A percentile compares a stretch with the other conserved stretches of the same genome.
Evolutionary conservation across 37 sponge, comb jelly and placozoan species (phyloP).

Genomic region (Aplysina aerophoba): DNA sequence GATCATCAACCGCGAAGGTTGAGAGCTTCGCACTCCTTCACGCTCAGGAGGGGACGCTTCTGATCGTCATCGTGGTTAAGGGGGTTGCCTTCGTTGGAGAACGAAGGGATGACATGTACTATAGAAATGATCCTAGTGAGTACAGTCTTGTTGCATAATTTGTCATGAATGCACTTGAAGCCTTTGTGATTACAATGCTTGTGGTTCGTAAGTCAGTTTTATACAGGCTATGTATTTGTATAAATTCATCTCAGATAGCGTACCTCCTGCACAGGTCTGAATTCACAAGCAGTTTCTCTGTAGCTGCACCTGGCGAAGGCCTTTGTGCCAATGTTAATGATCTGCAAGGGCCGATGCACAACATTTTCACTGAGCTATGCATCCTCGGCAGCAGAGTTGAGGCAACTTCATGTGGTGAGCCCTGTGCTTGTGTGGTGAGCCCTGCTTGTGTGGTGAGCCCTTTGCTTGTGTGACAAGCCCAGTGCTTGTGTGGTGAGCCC

Average conservation of each 20-base stretch:
- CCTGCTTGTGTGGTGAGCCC: too few species aligned
- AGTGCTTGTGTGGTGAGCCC: too few species aligned
- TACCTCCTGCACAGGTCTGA: conserved; percentile 84
- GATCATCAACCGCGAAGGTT: conserved; percentile 64
- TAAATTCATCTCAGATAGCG: not conserved
- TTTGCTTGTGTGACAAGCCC: too few species aligned
- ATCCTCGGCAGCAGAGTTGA: too few species aligned
- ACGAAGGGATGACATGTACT: conserved; percentile 97
- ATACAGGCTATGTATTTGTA: not conserved
- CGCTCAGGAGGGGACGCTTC: conserved; percentile 75
- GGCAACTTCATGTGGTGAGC: too few species aligned
- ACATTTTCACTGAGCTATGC: not conserved
- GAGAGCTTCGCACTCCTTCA: conserved; percentile 37
- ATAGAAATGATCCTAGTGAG: conserved; percentile 99
- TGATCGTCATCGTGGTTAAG: conserved; percentile 90
- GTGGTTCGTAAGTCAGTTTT: not conserved
- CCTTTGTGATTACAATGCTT: not conserved
- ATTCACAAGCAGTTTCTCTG: conserved; percentile 36
- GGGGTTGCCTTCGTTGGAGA: conserved; percentile 82
- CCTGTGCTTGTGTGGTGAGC: too few species aligned
- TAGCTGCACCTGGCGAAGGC: conserved; percentile 73
- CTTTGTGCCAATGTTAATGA: conserved; percentile 87
- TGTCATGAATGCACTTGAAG: not conserved
- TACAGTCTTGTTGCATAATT: conserved; percentile 80
- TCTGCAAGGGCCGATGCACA: conserved; percentile 47